Conservation (phyloP, 2,888 invertebrate species). For the Steinernema carpocapsae region DNA sequence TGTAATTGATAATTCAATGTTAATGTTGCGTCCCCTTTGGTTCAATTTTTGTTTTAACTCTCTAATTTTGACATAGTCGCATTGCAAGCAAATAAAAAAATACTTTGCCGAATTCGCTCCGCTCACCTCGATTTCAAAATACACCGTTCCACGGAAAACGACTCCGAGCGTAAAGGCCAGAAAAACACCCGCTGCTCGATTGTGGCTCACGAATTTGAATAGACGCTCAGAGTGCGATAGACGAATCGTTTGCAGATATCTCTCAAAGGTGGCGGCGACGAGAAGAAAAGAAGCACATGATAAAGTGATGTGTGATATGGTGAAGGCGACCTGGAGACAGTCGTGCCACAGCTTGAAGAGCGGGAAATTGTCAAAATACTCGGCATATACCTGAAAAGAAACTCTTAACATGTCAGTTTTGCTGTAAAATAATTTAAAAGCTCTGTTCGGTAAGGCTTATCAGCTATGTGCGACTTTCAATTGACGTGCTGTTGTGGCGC, state of each 20-base stretch:
- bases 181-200: constrained; percentile 53
- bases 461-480: too few species aligned
- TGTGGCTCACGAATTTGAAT: constrained; percentile 54
- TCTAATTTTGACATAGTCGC: too few species aligned
- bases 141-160: constrained; percentile 60
- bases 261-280: constrained; percentile 63
- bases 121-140: constrained; percentile 59
- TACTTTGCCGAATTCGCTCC: too few species aligned
- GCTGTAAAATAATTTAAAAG: too few species aligned
- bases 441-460: too few species aligned
- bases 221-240: constrained; percentile 39
- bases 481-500: too few species aligned
- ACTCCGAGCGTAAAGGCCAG: constrained; percentile 55
- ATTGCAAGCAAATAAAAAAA: too few species aligned
- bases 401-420: too few species aligned
- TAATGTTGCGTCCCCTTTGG: too few species aligned
- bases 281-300: constrained; percentile 62
- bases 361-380: constrained; percentile 57
- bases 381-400: constrained; percentile 49
- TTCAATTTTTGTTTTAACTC: too few species aligned
- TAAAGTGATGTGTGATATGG: constrained; percentile 63
- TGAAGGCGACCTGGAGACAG: constrained; percentile 58
- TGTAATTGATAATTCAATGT: too few species aligned
- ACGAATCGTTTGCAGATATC: constrained; percentile 61
- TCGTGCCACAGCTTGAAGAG: constrained; percentile 61